These are phyloP conservation scores for Mercenaria mercenaria DNA, from an alignment of 1,140 invertebrate species.

Conservation along the genomic window DNA sequence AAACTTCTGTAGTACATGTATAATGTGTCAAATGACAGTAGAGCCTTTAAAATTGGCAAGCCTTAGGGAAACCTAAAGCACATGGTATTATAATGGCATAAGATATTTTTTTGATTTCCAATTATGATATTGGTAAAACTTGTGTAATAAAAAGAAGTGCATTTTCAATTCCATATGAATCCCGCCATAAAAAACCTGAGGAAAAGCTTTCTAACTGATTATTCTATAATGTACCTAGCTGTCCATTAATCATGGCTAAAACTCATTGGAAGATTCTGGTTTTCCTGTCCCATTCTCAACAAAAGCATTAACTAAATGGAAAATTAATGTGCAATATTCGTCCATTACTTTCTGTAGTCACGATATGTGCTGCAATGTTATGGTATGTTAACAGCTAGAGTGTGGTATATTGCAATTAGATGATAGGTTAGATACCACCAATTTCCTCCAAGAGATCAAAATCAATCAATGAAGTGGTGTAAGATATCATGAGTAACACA, in stretches of 20 bases:
- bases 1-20: too few relatives aligned
- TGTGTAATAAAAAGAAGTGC: too few relatives aligned
- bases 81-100: too few relatives aligned
- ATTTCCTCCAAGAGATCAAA: too few relatives aligned
- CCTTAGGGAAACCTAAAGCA: too few relatives aligned
- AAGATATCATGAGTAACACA: too few relatives aligned
- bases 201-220: neutral
- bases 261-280: neutral
- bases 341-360: neutral
- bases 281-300: neutral
- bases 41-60: too few relatives aligned
- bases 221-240: neutral
- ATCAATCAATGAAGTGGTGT: too few relatives aligned
- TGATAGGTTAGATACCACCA: too few relatives aligned
- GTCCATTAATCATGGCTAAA: neutral
- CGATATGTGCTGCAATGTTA: neutral
- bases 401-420: neutral
- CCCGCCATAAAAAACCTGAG: neutral
- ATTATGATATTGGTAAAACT: too few relatives aligned
- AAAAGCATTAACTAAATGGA: conserved; percentile 11
- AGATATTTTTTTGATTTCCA: too few relatives aligned
- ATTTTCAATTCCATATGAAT: neutral
- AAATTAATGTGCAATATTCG: neutral
- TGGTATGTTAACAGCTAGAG: neutral
- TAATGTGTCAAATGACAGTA: too few relatives aligned